A percentile compares a stretch with the other conserved stretches of the same genome.
Conservation (phyloP, 2,797 vertebrate genomes). For the Jordanella pulchra region DNA sequence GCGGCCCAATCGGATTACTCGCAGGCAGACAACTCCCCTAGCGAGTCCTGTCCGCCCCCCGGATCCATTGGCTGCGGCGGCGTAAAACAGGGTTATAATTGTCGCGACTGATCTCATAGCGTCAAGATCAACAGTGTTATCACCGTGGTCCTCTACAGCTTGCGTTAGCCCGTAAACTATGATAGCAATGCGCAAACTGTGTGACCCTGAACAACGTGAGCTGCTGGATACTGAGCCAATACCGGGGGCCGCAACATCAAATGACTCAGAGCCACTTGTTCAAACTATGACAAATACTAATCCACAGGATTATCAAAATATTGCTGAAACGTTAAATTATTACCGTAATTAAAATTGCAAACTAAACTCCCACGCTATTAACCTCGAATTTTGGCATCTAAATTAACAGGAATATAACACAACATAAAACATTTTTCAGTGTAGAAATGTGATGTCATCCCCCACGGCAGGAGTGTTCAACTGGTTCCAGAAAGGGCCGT, state of each 20-base stretch:
- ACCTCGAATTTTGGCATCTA: too few relatives aligned
- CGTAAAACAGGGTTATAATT: not conserved
- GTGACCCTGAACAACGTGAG: conserved; percentile 2
- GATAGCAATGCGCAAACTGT: conserved; percentile 3
- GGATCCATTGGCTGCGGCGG: conserved; percentile 58
- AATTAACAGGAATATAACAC: too few relatives aligned
- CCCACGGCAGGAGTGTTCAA: too few relatives aligned
- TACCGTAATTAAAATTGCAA: too few relatives aligned
- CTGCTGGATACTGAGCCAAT: not conserved
- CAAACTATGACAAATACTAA: not conserved
- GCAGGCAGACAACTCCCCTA: conserved; percentile 75
- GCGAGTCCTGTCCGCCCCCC: conserved; percentile 58
- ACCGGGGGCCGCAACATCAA: not conserved
- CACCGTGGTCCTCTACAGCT: conserved; percentile 7
- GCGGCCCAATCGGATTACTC: conserved; percentile 70
- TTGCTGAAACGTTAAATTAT: too few relatives aligned
- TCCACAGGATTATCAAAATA: too few relatives aligned
- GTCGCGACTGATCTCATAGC: not conserved
- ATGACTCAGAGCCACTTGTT: not conserved
- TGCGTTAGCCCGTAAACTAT: not conserved
- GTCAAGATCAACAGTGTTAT: conserved; percentile 56
- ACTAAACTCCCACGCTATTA: too few relatives aligned
- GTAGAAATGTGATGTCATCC: too few relatives aligned
- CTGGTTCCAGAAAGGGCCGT: too few relatives aligned
- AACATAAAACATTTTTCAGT: too few relatives aligned